These are phyloP conservation scores for Tylochromis polylepis DNA, from an alignment of 2,113 vertebrate species.

Conservation along the genomic window DNA sequence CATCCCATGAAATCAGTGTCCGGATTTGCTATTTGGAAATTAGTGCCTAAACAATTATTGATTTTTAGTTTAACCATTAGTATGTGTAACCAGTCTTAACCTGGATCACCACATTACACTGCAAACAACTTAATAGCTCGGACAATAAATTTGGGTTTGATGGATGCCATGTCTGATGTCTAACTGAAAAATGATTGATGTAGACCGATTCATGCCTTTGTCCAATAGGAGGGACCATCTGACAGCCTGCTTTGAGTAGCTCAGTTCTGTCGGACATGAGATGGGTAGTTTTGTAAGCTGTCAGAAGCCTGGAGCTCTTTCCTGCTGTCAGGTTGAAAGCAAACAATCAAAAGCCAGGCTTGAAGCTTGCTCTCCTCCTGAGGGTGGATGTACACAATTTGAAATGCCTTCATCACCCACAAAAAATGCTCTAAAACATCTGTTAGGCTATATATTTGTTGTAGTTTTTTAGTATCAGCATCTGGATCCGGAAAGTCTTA, in stretches of 20 bases:
- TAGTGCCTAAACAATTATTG: fast-evolving
- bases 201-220: not conserved
- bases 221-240: not conserved
- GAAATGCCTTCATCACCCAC: not conserved
- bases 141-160: not conserved
- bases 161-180: not conserved
- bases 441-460: not conserved
- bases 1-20: not conserved
- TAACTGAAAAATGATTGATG: slow-evolving; percentile 8
- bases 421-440: not conserved
- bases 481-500: not conserved
- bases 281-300: slow-evolving; percentile 20
- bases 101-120: fast-evolving
- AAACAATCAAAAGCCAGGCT: slow-evolving; percentile 5
- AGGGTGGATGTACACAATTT: not conserved
- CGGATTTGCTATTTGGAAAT: not conserved
- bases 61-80: not conserved
- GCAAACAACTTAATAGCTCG: not conserved
- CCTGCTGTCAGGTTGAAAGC: slow-evolving; percentile 25
- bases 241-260: slow-evolving; percentile 18
- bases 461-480: not conserved
- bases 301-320: not conserved
- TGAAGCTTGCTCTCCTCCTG: not conserved
- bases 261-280: slow-evolving; percentile 1
- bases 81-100: not conserved